Conservation (phyloP, 2,888 invertebrate species). For the Euzophera pinguis region DNA sequence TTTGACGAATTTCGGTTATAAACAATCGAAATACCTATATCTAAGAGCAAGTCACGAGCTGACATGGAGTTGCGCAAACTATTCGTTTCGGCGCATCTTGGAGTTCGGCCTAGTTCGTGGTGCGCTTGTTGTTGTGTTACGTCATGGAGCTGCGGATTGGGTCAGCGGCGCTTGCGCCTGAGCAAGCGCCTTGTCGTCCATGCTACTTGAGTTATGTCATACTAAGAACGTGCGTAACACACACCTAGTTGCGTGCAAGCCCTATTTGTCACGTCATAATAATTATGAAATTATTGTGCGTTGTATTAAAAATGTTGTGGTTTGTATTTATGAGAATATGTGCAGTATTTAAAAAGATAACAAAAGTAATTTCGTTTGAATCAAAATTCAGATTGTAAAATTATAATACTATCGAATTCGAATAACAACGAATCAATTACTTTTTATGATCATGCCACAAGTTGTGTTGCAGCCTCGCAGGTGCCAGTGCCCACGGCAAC, state of each 20-base stretch:
- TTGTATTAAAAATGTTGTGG: no score
- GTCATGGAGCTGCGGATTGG: conserved; percentile 58
- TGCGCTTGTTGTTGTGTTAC: conserved; percentile 41
- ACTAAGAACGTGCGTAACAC: conserved; percentile 46
- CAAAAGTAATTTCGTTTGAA: no score
- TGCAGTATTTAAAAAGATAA: no score
- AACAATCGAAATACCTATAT: conserved; percentile 16
- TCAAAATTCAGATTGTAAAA: background rate
- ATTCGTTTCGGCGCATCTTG: conserved; percentile 64
- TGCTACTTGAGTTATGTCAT: conserved; percentile 58
- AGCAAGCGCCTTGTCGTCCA: conserved; percentile 42
- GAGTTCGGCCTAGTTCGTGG: conserved; percentile 60
- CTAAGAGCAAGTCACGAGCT: conserved; percentile 19
- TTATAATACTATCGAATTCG: background rate
- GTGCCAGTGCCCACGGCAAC: conserved; percentile 49
- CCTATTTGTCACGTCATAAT: conserved; percentile 11
- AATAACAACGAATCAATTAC: conserved; percentile 5
- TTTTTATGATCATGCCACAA: background rate
- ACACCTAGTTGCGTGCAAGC: conserved; percentile 32
- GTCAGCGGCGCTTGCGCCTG: conserved; percentile 49
- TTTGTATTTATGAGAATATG: conserved; percentile 9
- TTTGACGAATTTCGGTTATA: no score
- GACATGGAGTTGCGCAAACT: conserved; percentile 47
- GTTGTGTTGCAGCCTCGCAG: conserved; percentile 25
- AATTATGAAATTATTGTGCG: conserved; percentile 9